phyloP scores from a whole-genome alignment of 23 tunicate species.

The Trididemnum clinides region DNA sequence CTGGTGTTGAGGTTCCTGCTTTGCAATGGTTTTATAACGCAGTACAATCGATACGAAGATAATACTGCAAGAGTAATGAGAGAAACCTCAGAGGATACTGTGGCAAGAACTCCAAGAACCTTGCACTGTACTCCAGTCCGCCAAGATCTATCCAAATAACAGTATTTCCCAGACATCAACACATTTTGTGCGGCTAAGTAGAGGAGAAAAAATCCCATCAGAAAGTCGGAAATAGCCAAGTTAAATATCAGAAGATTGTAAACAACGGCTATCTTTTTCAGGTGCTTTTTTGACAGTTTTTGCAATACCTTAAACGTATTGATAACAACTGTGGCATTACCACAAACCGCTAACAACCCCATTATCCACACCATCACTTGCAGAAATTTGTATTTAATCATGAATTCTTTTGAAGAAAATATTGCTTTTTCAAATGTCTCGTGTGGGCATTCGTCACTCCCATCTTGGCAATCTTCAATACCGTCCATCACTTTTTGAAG shows the following conservation, averaged over 20 bases:
- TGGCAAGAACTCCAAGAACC: constrained; percentile 51
- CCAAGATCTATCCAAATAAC: constrained; percentile 59
- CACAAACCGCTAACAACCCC: constrained; percentile 61
- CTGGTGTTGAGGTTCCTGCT: constrained; percentile 36
- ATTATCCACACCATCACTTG: constrained; percentile 80
- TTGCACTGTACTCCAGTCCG: constrained; percentile 51
- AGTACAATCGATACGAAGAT: constrained; percentile 61
- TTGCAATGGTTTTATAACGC: constrained; percentile 62
- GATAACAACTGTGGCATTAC: constrained; percentile 40
- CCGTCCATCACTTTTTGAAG: constrained; percentile 58
- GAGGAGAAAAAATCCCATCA: constrained; percentile 73
- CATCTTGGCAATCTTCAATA: constrained; percentile 62
- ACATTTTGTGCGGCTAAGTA: constrained; percentile 43
- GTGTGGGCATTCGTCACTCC: constrained; percentile 83
- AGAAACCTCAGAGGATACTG: constrained; percentile 60
- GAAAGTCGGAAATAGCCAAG: constrained; percentile 61
- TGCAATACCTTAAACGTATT: neutral
- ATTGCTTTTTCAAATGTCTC: constrained; percentile 31
- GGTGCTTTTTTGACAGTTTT: neutral
- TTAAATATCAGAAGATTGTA: constrained; percentile 64
- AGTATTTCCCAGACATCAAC: constrained; percentile 36
- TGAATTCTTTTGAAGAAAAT: constrained; percentile 51
- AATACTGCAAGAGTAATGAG: constrained; percentile 47
- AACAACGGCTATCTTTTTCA: constrained; percentile 44
- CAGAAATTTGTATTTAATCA: constrained; percentile 51